Base-by-base conservation (phyloP, 2,113 vertebrate species). In the Pachypanchax playfairii region DNA sequence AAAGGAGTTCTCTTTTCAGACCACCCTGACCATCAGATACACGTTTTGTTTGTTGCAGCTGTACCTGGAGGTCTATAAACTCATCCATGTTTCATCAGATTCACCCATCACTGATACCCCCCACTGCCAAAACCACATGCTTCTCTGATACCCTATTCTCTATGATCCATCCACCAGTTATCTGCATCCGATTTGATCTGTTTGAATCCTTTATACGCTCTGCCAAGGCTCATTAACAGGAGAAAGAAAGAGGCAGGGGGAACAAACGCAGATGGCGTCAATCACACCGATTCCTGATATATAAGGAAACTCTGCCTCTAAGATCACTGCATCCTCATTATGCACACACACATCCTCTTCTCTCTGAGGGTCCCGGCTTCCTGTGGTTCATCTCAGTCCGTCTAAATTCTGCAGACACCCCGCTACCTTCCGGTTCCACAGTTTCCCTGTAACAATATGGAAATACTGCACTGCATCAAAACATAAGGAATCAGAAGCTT, bases 181-280 rank as follows among this genome's bases (percentile, higher is more conserved):
- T 75, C 58, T 62, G 42, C 52, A 62, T 70, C 60, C 31, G 62
- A 77, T 80, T 77, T 70, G 62, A 79, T 83, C 67, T 75, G 73
- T 69, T 79, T 77, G 62, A 79, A 82, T 70, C 56, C 35, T 26
- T 70, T 54, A 62, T 67, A 72, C 75, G 65, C 50, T 11, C 21
- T 55, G 68, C 75, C 80, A 72, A 70, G 75, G 69, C 64, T 86
- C 77, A 85, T 84, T 84, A 81, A 67, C 29, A 46, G 59, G 15
- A 18, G 33, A 47, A 61, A 68, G 38, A 26, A 47, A 61, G 21
- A 65, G 44, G 47, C 61, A 74, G 21, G 17, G 71, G 42, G 59
- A 79, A 77, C 69, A 76, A 77, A 79, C 67, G 44, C 42, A 39
- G 60, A 64, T 57, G 18, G 33, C 66, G 77, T 86, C 83, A 83